Evolutionary conservation across 1,140 invertebrate species (phyloP), one percentile per base, ranked within the genome.

Genomic region (Hyles euphorbiae): DNA sequence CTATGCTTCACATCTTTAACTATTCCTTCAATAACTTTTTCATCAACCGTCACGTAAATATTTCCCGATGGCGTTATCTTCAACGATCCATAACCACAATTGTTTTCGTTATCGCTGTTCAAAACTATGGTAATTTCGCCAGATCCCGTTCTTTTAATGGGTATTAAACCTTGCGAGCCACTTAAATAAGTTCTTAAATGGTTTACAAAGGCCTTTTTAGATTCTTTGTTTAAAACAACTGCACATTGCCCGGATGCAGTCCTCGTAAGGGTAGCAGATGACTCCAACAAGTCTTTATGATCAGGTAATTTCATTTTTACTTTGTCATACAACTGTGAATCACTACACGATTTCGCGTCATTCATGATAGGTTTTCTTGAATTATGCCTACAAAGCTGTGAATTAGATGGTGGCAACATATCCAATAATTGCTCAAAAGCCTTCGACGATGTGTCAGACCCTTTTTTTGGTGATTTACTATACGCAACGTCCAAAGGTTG

Each of bases 61-160:
- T 77, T 78, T 36, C 70, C 74, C 7, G 76, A 80, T 12, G 68
- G 53, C 2, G 75, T 74, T 22, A 80, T 72, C 60, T 74, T 80
- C 33, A 82, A 57, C 12, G 72, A 69, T 7, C 68, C 73, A 55
- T 64, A 67, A 48, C 65, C 45, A 44, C 40, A 53, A 50, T 56
- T 68, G 3, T 33, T 10, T 12, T 67, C 45, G 7, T 53, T 12
- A 8, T 68, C 46, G 10, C 50, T 59, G 58, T 68, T 69, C n/a
- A 78, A 67, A 58, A 9, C 36, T 50, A 78, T 68, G 22, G 45
- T 65, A n/a, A 76, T 70, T 63, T 75, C 67, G 22, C 67, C 72
- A 8, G 70, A 74, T 10, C 65, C 53, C 3, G 68, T 70, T 43
- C 55, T 67, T 50, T 67, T 71, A 50, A 84, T 70, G 3, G 71